These are phyloP conservation scores for Poeciliopsis turrubarensis DNA, from an alignment of 2,113 vertebrate species.

Conservation along the genomic window DNA sequence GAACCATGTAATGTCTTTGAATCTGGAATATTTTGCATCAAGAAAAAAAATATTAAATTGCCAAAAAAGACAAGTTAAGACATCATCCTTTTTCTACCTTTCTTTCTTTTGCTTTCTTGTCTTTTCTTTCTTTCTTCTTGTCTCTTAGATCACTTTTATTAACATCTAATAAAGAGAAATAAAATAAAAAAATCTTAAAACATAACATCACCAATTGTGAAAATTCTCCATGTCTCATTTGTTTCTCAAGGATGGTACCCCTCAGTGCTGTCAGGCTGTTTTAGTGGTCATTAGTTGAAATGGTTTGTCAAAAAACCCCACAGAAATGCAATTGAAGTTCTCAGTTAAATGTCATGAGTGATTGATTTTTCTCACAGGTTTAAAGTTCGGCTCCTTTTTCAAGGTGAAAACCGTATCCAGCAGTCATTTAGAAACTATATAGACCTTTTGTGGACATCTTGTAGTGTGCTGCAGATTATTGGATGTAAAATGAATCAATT, in stretches of 20 bases:
- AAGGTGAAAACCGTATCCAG: conserved; percentile 70
- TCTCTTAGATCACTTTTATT: not conserved
- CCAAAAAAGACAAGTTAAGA: not conserved
- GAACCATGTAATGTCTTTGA: no score
- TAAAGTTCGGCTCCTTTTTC: conserved; percentile 54
- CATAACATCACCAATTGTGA: conserved; percentile 1
- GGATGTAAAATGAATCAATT: conserved; percentile 73
- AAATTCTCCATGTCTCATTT: not conserved
- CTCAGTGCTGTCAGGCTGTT: conserved; percentile 8
- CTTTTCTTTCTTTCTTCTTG: conserved; percentile 13
- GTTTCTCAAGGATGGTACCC: not conserved
- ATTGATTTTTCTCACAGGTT: conserved; percentile 43
- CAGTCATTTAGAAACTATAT: conserved; percentile 65
- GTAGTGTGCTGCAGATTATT: conserved; percentile 61
- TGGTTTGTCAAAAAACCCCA: conserved; percentile 28
- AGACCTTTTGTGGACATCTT: conserved; percentile 66
- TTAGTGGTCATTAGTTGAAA: conserved; percentile 15
- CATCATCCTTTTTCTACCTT: not conserved
- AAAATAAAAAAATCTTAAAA: not conserved
- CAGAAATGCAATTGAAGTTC: conserved; percentile 23
- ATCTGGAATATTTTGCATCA: not conserved
- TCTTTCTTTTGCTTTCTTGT: not conserved
- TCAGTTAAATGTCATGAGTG: conserved; percentile 52
- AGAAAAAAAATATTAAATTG: conserved; percentile 16
- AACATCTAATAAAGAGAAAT: not conserved